A percentile compares a stretch with the other conserved stretches of the same genome.
Evolutionary conservation across 2,113 vertebrate genomes (phyloP).

Genomic region (Otocyon megalotis): DNA sequence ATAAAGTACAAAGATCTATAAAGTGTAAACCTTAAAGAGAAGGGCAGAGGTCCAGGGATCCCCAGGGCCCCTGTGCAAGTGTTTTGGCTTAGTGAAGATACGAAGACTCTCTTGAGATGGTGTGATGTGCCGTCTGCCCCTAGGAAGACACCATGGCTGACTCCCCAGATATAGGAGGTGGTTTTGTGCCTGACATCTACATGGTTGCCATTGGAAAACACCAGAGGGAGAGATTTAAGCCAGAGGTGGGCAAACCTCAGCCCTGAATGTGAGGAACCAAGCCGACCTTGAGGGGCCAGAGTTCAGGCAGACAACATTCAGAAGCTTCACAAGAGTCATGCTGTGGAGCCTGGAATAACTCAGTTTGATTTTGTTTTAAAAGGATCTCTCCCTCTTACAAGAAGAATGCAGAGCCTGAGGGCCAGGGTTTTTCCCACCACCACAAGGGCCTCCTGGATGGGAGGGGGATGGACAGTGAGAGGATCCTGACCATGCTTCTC

Average conservation of each 20-base stretch:
- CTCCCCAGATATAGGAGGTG: too few species aligned
- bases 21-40: not conserved
- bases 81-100: not conserved
- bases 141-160: not conserved
- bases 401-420: not conserved
- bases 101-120: not conserved
- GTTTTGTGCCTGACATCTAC: not conserved
- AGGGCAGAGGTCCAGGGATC: not conserved
- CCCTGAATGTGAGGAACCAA: not conserved
- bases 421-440: not conserved
- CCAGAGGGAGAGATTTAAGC: fast-evolving
- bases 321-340: not conserved
- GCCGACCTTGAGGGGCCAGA: fast-evolving
- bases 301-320: not conserved
- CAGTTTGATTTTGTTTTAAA: slow-evolving; percentile 5
- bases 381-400: not conserved
- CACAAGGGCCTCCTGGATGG: not conserved
- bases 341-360: not conserved
- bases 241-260: too few species aligned
- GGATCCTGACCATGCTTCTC: fast-evolving
- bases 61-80: not conserved
- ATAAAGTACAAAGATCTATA: not conserved
- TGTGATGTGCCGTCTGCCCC: too few species aligned
- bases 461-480: not conserved
- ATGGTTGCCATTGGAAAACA: not conserved